Evolutionary conservation across 2,797 vertebrate genomes (phyloP), one percentile per base, ranked within the genome.

Genomic region (Enteromius anoplus): DNA sequence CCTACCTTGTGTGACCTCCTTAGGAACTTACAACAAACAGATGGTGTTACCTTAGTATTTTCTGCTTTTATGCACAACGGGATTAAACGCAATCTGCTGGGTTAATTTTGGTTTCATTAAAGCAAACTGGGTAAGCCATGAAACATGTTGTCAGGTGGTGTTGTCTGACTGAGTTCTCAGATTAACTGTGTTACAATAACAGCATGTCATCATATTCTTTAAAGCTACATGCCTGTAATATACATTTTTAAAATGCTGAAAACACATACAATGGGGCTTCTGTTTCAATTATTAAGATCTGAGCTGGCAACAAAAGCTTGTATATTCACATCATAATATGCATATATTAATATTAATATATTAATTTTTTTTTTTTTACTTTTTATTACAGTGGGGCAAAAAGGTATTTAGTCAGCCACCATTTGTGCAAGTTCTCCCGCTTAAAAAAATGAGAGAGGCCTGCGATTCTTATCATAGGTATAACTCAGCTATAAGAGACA

Each of bases 31-130:
- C 15, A 42, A 45, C 32, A 32, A 53, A 75, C 62, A 82, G 45
- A 68, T 75, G 60, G 70, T 26, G 62, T 42, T 65, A 68, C 34
- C 2, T 53, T 66, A 3, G 15, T 58, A 40, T 55, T 75, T 64
- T 68, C 45, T 58, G 71, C 11, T 82, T 29, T 37, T 65, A 23
- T 65, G 42, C 70, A 73, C 70, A 49, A 29, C 19, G 40, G 45
- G 71, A 42, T 75, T 45, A 53, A 82, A 66, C 62, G n/a, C 47
- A 82, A 76, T 82, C 34, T 82, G 81, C 60, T 42, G 17, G 23
- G 62, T 53, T 65, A 0, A 32, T 82, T 76, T 75, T 21, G 32
- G 9, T 15, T 42, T 64, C 15, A 81, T 47, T 51, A 47, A 64
- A 70, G 32, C 21, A 64, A 34, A 73, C 21, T 32, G 23, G 12